These are phyloP conservation scores for Drosophila atripex DNA, from an alignment of 2,888 invertebrate species.

Conservation along the genomic window DNA sequence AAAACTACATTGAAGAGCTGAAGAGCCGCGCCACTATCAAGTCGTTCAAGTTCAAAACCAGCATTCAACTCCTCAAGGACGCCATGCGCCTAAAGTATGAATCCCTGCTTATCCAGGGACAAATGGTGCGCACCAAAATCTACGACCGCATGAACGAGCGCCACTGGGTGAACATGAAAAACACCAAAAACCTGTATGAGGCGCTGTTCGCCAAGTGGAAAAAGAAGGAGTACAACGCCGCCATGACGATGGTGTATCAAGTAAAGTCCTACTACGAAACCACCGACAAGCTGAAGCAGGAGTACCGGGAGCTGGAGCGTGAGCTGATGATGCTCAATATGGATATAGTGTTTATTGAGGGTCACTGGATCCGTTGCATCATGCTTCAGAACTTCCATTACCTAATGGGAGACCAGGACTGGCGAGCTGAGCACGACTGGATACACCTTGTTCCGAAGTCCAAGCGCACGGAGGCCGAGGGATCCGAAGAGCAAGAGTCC, in stretches of 20 bases:
- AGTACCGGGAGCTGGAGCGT: conserved; percentile 69
- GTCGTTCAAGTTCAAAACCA: conserved; percentile 78
- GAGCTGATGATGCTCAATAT: conserved; percentile 77
- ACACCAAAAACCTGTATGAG: conserved; percentile 70
- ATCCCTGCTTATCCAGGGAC: conserved; percentile 80
- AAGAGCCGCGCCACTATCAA: conserved; percentile 75
- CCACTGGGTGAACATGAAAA: conserved; percentile 77
- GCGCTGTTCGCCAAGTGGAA: conserved; percentile 82
- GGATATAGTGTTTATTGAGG: conserved; percentile 83
- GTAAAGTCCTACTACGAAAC: conserved; percentile 81
- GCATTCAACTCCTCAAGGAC: conserved; percentile 74
- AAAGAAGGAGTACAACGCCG: conserved; percentile 80
- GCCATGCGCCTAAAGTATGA: conserved; percentile 82
- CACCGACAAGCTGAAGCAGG: conserved; percentile 76
- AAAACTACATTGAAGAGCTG: conserved; percentile 82
- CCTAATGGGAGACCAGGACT: conserved; percentile 81
- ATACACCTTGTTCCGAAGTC: conserved; percentile 73
- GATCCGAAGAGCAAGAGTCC: conserved; percentile 38
- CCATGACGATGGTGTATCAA: conserved; percentile 80
- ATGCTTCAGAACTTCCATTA: conserved; percentile 84
- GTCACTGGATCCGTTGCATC: conserved; percentile 80
- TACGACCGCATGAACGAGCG: conserved; percentile 78
- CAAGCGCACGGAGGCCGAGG: conserved; percentile 23
- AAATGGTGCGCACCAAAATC: conserved; percentile 80
- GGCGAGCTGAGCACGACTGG: conserved; percentile 82